These are phyloP conservation scores for Drosophila pallidifrons DNA, from an alignment of 1,140 invertebrate genomes.

Conservation along the genomic window DNA sequence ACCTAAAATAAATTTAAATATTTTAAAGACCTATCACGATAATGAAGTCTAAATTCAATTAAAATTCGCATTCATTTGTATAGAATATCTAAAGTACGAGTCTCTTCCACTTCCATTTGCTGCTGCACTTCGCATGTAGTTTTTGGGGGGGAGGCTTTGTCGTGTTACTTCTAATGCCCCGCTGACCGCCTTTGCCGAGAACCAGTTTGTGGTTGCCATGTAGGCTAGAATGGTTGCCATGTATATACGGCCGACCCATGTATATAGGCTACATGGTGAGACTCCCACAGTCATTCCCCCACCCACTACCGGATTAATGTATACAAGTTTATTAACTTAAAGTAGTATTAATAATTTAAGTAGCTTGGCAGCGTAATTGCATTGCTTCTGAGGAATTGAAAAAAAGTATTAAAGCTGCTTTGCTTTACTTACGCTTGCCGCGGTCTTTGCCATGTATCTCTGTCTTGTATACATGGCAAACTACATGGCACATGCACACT, in stretches of 20 bases:
- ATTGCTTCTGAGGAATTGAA: background rate
- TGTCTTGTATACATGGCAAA: conserved; percentile 52
- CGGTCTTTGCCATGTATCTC: conserved; percentile 57
- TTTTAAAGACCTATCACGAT: conserved; percentile 17
- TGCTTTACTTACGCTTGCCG: conserved; percentile 14
- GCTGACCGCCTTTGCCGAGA: conserved; percentile 49
- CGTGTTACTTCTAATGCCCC: conserved; percentile 42
- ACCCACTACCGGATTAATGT: background rate
- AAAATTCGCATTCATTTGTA: background rate
- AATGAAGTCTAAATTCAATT: conserved; percentile 15
- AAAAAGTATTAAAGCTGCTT: conserved; percentile 3
- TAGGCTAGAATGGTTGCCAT: conserved; percentile 69
- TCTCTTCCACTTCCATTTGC: background rate
- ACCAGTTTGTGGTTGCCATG: conserved; percentile 70
- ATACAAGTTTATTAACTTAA: background rate
- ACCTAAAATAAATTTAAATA: conserved; percentile 18
- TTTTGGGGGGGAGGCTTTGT: conserved; percentile 49
- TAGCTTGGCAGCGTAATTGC: background rate
- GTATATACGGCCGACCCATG: conserved; percentile 36
- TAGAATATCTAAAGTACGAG: background rate
- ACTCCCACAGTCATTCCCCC: conserved; percentile 41
- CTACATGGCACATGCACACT: conserved; percentile 53
- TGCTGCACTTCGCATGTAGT: too few relatives aligned
- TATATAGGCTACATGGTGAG: conserved; percentile 59
- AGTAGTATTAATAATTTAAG: background rate